Conservation (phyloP, 1,140 invertebrate genomes). For the Pachypsylla venusta region DNA sequence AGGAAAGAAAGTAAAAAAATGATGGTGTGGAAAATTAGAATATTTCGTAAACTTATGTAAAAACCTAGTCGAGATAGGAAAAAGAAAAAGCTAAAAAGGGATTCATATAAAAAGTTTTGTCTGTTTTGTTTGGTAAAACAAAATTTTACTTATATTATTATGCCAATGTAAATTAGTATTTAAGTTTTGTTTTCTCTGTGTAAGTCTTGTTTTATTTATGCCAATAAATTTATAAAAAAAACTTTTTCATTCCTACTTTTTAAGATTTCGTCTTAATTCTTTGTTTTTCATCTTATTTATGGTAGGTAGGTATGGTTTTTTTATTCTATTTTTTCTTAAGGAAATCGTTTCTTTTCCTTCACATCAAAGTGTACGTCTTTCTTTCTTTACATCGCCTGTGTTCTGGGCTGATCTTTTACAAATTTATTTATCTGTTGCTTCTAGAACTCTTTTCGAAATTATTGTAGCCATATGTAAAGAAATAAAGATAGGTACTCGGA, state of each 20-base stretch:
- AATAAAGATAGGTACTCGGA: no score
- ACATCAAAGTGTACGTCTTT: neutral
- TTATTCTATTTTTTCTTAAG: neutral
- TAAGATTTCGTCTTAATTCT: no score
- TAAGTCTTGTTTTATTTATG: constrained; percentile 6
- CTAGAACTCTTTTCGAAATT: neutral
- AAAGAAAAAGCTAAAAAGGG: neutral
- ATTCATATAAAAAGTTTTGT: constrained; percentile 2
- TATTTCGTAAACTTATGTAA: neutral
- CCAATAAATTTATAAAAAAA: constrained; percentile 9
- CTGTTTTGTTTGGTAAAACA: no score
- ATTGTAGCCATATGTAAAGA: no score
- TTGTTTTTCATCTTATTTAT: neutral
- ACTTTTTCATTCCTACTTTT: no score
- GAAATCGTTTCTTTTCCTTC: neutral
- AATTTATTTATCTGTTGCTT: neutral
- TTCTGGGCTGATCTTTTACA: neutral
- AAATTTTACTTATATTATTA: no score
- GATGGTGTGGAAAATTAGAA: neutral
- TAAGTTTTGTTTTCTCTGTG: neutral
- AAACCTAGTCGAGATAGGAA: neutral
- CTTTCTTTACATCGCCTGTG: neutral
- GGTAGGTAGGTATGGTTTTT: neutral
- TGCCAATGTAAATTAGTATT: constrained; percentile 8
- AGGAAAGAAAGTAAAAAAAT: neutral